phyloP scores from a whole-genome alignment of 2,888 invertebrate species.

The Mesoligia furuncula region DNA sequence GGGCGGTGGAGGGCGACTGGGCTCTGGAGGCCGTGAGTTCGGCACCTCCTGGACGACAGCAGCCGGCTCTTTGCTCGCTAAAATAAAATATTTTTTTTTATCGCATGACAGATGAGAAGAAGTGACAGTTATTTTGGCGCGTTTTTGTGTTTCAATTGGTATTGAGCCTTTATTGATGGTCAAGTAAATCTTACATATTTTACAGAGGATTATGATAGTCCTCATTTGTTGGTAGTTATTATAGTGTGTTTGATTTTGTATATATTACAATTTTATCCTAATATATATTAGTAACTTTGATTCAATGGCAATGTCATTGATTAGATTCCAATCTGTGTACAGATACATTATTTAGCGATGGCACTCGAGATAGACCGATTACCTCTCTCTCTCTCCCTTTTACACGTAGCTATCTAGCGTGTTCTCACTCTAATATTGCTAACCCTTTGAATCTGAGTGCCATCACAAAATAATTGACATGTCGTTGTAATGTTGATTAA shows the following conservation, averaged over 20 bases:
- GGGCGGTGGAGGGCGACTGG: constrained; percentile 79
- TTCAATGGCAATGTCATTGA: not conserved
- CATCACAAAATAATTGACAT: constrained; percentile 9
- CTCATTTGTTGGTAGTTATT: not conserved
- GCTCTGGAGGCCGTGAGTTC: constrained; percentile 81
- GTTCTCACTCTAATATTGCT: constrained; percentile 11
- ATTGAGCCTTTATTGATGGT: not conserved
- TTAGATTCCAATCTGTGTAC: not conserved
- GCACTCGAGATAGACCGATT: not conserved
- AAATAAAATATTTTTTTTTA: constrained; percentile 70
- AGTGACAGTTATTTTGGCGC: constrained; percentile 12
- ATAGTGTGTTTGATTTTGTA: not conserved
- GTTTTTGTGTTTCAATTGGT: constrained; percentile 12
- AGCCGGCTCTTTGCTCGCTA: constrained; percentile 79
- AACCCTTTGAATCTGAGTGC: not conserved
- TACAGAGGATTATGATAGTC: not conserved
- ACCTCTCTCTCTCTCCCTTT: not conserved
- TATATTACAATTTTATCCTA: not conserved
- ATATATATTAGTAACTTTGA: not conserved
- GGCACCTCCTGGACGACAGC: constrained; percentile 76
- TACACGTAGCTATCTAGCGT: not conserved
- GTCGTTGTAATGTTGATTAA: constrained; percentile 10
- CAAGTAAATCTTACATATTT: constrained; percentile 11
- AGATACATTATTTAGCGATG: constrained; percentile 24
- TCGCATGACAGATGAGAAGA: not conserved